Evolutionary conservation across 2,888 invertebrate genomes (phyloP), one percentile per base, ranked within the genome.

Genomic region (Chymomyza caudatula): DNA sequence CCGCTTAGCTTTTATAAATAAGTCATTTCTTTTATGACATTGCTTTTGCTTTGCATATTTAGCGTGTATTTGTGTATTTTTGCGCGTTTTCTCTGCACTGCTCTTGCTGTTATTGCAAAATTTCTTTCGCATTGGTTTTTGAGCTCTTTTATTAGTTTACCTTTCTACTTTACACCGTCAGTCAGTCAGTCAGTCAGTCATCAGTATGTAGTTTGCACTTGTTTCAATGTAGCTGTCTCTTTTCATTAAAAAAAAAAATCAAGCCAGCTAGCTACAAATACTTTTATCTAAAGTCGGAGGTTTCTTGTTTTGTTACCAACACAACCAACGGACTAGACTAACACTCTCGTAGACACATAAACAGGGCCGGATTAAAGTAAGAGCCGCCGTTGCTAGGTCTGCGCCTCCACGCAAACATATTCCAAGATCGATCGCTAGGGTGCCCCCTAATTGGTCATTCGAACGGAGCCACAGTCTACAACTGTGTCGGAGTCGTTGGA

Each of bases 271-370:
- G 52, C 73, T 77, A 72, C 72, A 78, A 75, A 73, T 80, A 85
- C 78, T 71, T 73, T 44, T 78, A 78, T 78, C 69, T 66, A 60
- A 60, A 78, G 69, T 43, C 64, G 67, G 74, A 67, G 78, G 84
- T 83, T 81, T 80, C 81, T 84, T 76, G 82, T 81, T 82, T 78
- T 75, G 61, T 67, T 70, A 74, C 73, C 47, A 52, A 60, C 8
- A 52, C 60, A 19, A 13, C 13, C 47, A 47, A 43, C 8, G 13
- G 4, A 15, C 25, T 15, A 37, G 37, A 37, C 4, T 37, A 4
- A 37, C 4, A 44, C 49, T 19, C 49, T 19, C 19, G 11, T 20
- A 49, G 44, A 19, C 49, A 3, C 19, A 20, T 49, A 49, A 49
- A 19, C 49, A 6, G 49, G 49, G n/a, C n/a, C n/a, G n/a, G n/a